Evolutionary conservation across 2,888 invertebrate species (phyloP), one percentile per base, ranked within the genome.

Genomic region (Mesochorus sp.): DNA sequence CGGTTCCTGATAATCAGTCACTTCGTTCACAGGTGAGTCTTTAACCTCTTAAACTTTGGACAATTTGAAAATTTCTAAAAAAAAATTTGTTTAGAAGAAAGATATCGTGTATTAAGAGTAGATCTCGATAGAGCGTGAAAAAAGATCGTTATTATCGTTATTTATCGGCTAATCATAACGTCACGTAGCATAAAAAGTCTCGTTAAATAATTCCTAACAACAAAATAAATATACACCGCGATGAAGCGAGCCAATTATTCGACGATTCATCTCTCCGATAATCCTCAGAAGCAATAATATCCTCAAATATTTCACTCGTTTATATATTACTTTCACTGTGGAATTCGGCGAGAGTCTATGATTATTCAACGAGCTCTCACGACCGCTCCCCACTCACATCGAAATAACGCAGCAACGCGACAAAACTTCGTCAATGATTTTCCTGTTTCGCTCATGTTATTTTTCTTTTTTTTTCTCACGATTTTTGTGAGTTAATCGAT

Each of bases 21-120:
- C 85, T 91, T 55, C 84, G 82, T 49, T 90, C 90, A 64, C 86
- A 88, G 89, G 91, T 89, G 82, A 86, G 88, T 82, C 26, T 5
- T 55, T 6, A 26, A 31, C n/a, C n/a, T n/a, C n/a, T n/a, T 28
- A 39, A 44, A 31, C 39, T 55, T 53, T n/a, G n/a, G n/a, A n/a
- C 26, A n/a, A 44, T 44, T 44, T 17, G 4, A 17, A 3, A 14
- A 44, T n/a, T n/a, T n/a, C 6, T 12, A 14, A 47, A 47, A n/a
- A 12, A 47, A 17, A 12, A 12, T 6, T 21, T 19, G 6, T 8
- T 19, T 19, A 1, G 5, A 47, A 24, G n/a, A n/a, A n/a, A n/a
- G n/a, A n/a, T n/a, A n/a, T n/a, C n/a, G n/a, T n/a, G n/a, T n/a
- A n/a, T n/a, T n/a, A n/a, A n/a, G n/a, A n/a, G n/a, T n/a, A n/a